Evolutionary conservation across 1,140 invertebrate genomes (phyloP), one percentile per base, ranked within the genome.

Genomic region (Drosophila seguyi): DNA sequence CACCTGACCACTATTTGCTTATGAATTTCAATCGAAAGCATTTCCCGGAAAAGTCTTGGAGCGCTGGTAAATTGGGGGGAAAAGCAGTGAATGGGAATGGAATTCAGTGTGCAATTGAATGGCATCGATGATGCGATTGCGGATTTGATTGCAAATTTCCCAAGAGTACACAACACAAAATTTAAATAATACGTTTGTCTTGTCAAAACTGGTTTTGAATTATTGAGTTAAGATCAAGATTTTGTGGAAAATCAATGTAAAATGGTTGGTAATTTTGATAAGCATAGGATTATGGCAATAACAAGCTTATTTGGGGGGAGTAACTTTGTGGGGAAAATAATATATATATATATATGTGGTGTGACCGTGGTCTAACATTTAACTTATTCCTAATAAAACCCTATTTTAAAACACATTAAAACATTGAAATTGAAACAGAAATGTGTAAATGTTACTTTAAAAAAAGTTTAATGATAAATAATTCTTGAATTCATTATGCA

Each of bases 41-140:
- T 59, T 76, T 81, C 72, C 45, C 60, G 73, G 78, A 45, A 78
- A 82, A 79, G 50, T 82, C 78, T 68, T 42, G 39, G 18, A 16
- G 48, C 52, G 48, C 52, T 38, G 34, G 20, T 1, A 55, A 55
- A 55, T 36, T 13, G 18, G 31, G 22, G 50, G 4, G 31, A 27
- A 2, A 36, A 52, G 31, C 22, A 42, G 13, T 39, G 34, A 36
- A 18, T 63, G 16, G 16, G 61, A 63, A 42, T 52, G 71, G 42
- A 34, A 74, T 74, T 60, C 47, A 39, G 44, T 62, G 62, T 58
- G 41, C 62, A 82, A 82, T 77, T 74, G 80, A 81, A 63, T 80
- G 66, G 55, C 61, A 81, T 72, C 76, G 58, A 81, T 79, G 69
- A 57, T 52, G 44, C 48, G 55, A 42, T 55, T 72, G 36, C 14